Evolutionary conservation across 1,140 invertebrate genomes (phyloP).

Genomic region (Caenorhabditis briggsae): DNA sequence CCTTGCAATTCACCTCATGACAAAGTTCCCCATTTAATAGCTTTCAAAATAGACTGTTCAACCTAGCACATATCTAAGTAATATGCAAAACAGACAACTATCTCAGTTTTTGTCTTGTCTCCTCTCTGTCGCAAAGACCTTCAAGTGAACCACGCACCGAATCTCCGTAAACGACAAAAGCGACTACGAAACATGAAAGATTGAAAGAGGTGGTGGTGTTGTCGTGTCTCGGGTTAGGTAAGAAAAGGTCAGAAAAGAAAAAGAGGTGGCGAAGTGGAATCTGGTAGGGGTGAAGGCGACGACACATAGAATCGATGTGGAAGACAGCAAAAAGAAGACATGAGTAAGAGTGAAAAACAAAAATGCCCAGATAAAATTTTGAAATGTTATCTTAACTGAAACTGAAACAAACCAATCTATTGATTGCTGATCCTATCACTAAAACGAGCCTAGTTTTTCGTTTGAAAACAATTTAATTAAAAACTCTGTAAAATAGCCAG

Average conservation of each 20-base stretch:
- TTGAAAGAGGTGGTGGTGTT: neutral
- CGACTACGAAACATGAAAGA: slow-evolving; percentile 5
- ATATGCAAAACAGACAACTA: slow-evolving; percentile 31
- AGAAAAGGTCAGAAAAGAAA: neutral
- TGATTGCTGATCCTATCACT: no score
- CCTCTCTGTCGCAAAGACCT: neutral
- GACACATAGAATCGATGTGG: neutral
- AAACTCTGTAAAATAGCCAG: no score
- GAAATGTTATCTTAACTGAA: no score
- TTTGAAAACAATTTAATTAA: no score
- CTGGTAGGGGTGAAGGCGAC: neutral
- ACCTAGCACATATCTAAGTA: neutral
- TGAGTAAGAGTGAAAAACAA: neutral
- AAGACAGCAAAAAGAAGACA: neutral
- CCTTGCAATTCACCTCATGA: no score
- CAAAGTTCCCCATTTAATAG: no score
- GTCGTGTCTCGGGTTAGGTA: neutral
- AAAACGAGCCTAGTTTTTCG: no score
- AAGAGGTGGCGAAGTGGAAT: neutral
- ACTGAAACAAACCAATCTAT: no score
- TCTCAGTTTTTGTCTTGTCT: neutral
- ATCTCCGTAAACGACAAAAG: neutral
- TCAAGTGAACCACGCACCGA: slow-evolving; percentile 37
- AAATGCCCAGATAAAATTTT: no score
- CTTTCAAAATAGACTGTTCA: neutral